Evolutionary conservation across 2,888 invertebrate genomes (phyloP).

Genomic region (Sarcophaga rosellei): DNA sequence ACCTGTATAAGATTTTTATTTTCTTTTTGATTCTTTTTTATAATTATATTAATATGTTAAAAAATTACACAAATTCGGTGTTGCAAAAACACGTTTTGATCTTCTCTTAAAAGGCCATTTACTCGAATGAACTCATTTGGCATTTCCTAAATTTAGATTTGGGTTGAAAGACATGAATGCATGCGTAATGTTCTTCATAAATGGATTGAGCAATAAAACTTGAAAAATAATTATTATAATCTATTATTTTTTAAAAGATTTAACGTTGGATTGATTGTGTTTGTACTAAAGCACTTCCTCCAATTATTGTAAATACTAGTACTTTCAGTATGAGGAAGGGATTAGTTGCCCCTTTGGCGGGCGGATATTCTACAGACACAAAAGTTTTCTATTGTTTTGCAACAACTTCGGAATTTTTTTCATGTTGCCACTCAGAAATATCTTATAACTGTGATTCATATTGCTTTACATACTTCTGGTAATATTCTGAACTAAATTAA

Average conservation of each 20-base stretch:
- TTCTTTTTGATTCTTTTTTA: slow-evolving; percentile 20
- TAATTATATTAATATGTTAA: slow-evolving; percentile 36
- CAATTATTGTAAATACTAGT: too few relatives aligned
- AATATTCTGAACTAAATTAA: too few relatives aligned
- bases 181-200: neutral
- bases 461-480: too few relatives aligned
- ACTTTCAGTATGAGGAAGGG: too few relatives aligned
- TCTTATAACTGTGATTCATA: too few relatives aligned
- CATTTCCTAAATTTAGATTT: slow-evolving; percentile 27
- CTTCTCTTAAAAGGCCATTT: slow-evolving; percentile 32
- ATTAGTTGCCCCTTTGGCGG: too few relatives aligned
- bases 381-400: too few relatives aligned
- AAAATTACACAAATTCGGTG: slow-evolving; percentile 14
- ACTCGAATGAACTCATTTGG: slow-evolving; percentile 48
- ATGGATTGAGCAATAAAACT: neutral
- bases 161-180: neutral
- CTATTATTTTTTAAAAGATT: too few relatives aligned
- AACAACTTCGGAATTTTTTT: too few relatives aligned
- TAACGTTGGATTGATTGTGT: neutral
- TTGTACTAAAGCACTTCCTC: too few relatives aligned
- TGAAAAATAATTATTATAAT: neutral
- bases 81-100: slow-evolving; percentile 62
- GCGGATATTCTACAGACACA: too few relatives aligned
- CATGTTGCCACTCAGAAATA: too few relatives aligned
- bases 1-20: slow-evolving; percentile 29